Base-by-base conservation (phyloP, 1,140 invertebrate species). In the Babylonia areolata region DNA sequence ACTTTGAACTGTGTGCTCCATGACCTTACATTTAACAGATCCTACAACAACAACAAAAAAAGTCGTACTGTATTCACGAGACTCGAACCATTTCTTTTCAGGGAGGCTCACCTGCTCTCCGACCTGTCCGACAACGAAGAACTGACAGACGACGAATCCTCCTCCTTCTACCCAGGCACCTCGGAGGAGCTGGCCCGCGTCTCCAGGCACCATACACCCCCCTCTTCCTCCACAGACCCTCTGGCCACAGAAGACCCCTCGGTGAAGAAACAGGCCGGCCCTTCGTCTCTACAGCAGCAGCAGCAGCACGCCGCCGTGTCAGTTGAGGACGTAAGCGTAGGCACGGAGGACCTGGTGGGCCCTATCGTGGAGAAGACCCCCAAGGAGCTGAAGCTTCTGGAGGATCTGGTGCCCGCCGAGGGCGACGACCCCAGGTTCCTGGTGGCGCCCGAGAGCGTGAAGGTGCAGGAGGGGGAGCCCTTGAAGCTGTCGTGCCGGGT, bases 21-120 rank as follows among this genome's bases (percentile, higher is more conserved):
- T 64, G 20, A 0, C 23, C 23, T 0, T 64, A 64, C 12, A 0
- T 23, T 64, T 64, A 0, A 5, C 17, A 20, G 58, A 64, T 23
- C n/a, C n/a, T n/a, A n/a, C n/a, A n/a, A n/a, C n/a, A n/a, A n/a
- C n/a, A n/a, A n/a, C n/a, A n/a, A n/a, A n/a, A n/a, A n/a, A n/a
- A n/a, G n/a, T n/a, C n/a, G n/a, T n/a, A n/a, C n/a, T n/a, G n/a
- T n/a, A n/a, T n/a, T n/a, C n/a, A n/a, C n/a, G n/a, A n/a, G n/a
- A n/a, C n/a, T n/a, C n/a, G n/a, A n/a, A n/a, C n/a, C n/a, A n/a
- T n/a, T 69, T 11, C 28, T 28, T 84, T 85, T n/a, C 88, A 94
- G 93, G 81, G 91, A 93, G 89, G 90, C 88, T 40, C 91, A 92
- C 86, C 90, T 93, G 64, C 87, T 93, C 17, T 93, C 93, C 0